A percentile compares a stretch with the other conserved stretches of the same genome.
These are phyloP conservation scores for Plestiodon gilberti DNA, from an alignment of 2,113 vertebrate species.

Conservation along the genomic window DNA sequence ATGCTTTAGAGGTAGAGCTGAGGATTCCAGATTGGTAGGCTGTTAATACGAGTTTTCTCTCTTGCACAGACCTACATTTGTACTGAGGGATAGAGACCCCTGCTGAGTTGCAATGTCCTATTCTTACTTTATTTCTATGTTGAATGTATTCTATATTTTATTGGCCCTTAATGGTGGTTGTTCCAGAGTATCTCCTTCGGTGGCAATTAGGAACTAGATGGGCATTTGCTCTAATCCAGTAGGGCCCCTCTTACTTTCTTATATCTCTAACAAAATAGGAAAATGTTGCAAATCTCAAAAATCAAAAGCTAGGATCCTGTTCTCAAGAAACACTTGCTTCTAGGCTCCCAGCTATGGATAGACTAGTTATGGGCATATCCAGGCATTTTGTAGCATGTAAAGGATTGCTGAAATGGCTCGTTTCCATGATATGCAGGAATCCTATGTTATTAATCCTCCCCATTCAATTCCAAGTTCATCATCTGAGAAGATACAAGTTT, in stretches of 20 bases:
- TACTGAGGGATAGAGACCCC: background rate
- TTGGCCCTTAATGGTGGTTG: background rate
- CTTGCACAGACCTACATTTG: background rate
- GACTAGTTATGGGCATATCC: background rate
- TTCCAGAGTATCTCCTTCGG: background rate
- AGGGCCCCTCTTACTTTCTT: background rate
- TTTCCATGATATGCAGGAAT: background rate
- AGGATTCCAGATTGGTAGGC: background rate
- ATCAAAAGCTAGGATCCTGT: background rate
- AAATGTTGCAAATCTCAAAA: background rate
- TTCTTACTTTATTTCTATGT: background rate
- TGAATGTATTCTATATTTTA: background rate
- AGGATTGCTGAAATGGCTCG: background rate
- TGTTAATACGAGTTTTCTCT: background rate
- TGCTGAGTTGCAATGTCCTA: background rate
- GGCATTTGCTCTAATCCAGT: no score
- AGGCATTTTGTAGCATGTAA: background rate
- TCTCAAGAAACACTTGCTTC: background rate
- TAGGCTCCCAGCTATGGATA: background rate
- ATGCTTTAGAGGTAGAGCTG: conserved; percentile 30
- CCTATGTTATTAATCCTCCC: no score
- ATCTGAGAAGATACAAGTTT: no score
- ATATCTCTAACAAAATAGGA: background rate
- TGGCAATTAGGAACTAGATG: no score
- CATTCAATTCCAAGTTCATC: no score